Base-by-base conservation (phyloP, 2,113 vertebrate genomes). In the Oreochromis niloticus region DNA sequence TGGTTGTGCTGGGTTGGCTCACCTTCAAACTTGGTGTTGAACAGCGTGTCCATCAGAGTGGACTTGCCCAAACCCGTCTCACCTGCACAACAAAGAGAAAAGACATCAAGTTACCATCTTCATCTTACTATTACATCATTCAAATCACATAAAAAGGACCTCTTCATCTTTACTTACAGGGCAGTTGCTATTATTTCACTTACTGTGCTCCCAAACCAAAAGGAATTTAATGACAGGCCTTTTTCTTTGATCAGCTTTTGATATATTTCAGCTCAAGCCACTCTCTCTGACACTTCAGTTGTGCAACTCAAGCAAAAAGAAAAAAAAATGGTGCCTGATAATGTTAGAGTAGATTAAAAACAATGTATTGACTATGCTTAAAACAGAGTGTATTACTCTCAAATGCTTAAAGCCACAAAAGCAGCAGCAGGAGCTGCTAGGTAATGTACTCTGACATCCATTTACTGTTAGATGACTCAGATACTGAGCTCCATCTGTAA, bases 1-100 rank as follows among this genome's bases (percentile, higher is more conserved):
- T 98, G 97, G 41, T 97, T 98, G 95, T 99, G 98, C 92, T 98
- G 97, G 2, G 97, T 97, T 50, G 98, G 97, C 48, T 99, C 98
- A 3, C 97, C 97, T 94, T 99, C 98, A 68, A 99, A 98, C 95
- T 98, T 99, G 93, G 98, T 99, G 94, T 99, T 99, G 95, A 99
- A 99, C 94, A 99, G 95, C 0, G 98, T 99, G 92, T 99, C 98
- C 98, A 99, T 99, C 68, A 99, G 96, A 16, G 98, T 99, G 54
- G 98, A 99, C 92, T 99, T 99, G 55, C 99, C 99, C 90, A 99
- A 97, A 54, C 99, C 99, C 2, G 98, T 99, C 96, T 99, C 99
- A 17, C 99, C 99, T 99, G 66, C 54, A 87, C 90, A 43, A 80
- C 78, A 93, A 36, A 71, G 43, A 82, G 3, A 32, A 75, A 52